Evolutionary conservation across 2,888 invertebrate species (phyloP).

Genomic region (Diachrysia chrysitis): DNA sequence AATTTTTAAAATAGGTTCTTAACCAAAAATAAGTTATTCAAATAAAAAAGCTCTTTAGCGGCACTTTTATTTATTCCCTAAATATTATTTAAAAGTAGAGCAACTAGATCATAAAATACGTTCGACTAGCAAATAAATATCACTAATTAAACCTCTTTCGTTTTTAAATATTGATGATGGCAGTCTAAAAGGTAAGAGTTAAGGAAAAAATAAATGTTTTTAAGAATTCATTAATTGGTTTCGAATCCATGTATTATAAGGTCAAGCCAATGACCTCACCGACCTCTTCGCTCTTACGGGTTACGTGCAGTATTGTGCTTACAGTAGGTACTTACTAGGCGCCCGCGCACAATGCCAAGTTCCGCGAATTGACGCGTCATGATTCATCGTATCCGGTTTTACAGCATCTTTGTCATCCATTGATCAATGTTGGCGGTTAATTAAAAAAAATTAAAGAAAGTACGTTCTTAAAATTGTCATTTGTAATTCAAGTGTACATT

Average conservation of each 20-base stretch:
- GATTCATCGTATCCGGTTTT: conserved; percentile 77
- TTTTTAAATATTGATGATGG: conserved; percentile 12
- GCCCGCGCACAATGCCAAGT: conserved; percentile 61
- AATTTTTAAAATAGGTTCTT: too few relatives aligned
- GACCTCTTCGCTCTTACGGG: conserved; percentile 49
- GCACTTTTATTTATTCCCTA: conserved; percentile 13
- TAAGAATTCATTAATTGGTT: conserved; percentile 49
- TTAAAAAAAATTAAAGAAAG: conserved; percentile 51
- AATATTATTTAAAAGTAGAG: not conserved
- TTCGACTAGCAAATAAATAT: conserved; percentile 10
- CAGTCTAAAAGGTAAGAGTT: conserved; percentile 30
- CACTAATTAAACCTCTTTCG: too few relatives aligned
- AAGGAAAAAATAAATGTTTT: conserved; percentile 57
- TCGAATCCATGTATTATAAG: conserved; percentile 64
- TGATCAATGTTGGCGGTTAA: conserved; percentile 48
- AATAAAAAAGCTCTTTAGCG: not conserved
- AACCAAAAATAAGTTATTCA: not conserved
- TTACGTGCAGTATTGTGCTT: conserved; percentile 52
- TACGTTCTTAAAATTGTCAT: conserved; percentile 14
- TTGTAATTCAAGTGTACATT: not conserved
- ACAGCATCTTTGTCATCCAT: conserved; percentile 70
- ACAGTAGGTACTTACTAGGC: conserved; percentile 45
- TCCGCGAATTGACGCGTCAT: conserved; percentile 73
- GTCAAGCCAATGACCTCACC: conserved; percentile 80
- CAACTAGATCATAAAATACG: not conserved